Conservation (phyloP, 2,888 invertebrate species). For the Acronicta aceris region DNA sequence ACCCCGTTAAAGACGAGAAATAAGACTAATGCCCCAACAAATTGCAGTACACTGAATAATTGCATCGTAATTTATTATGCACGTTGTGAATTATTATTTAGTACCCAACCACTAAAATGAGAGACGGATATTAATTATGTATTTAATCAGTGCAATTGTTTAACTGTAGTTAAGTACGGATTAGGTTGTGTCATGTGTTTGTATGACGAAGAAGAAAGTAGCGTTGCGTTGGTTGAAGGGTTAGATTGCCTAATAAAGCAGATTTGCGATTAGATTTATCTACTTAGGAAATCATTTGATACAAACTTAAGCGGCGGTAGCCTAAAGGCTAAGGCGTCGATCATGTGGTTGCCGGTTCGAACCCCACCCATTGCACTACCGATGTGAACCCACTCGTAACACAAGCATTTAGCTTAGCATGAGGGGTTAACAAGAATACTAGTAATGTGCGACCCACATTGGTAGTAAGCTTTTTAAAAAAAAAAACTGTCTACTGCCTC, state of each 20-base stretch:
- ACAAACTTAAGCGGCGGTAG: too few species aligned
- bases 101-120: constrained; percentile 2
- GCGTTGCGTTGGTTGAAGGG: constrained; percentile 3
- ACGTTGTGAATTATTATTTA: constrained; percentile 19
- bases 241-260: too few species aligned
- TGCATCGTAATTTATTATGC: constrained; percentile 25
- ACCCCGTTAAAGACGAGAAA: constrained; percentile 6
- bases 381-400: too few species aligned
- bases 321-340: too few species aligned
- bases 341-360: too few species aligned
- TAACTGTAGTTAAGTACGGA: background rate
- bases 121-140: constrained; percentile 18
- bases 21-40: constrained; percentile 33
- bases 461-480: too few species aligned
- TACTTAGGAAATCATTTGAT: background rate
- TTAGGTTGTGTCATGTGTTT: background rate
- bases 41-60: constrained; percentile 29
- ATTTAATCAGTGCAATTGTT: constrained; percentile 15
- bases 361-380: too few species aligned
- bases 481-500: too few species aligned
- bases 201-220: constrained; percentile 25
- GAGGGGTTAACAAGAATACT: too few species aligned
- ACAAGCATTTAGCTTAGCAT: too few species aligned
- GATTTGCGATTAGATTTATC: background rate
- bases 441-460: too few species aligned